phyloP scores from a whole-genome alignment of 2,113 vertebrate genomes.

The Spea bombifrons region DNA sequence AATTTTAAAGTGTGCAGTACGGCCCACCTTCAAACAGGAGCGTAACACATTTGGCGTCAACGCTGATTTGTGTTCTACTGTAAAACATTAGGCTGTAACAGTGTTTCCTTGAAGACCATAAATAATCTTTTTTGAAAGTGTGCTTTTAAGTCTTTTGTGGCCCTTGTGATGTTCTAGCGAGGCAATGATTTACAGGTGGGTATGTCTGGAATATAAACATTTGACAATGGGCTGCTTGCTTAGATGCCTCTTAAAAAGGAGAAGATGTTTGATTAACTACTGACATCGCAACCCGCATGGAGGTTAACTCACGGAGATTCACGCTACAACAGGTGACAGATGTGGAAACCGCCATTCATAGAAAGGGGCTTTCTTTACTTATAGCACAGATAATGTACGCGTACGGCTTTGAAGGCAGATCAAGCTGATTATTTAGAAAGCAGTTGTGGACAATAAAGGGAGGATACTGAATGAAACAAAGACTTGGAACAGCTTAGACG shows the following conservation, averaged over 20 bases:
- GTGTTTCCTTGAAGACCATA: background rate
- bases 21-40: slow-evolving; percentile 6
- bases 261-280: background rate
- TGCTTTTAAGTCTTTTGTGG: background rate
- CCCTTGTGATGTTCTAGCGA: slow-evolving; percentile 8
- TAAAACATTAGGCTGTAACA: background rate
- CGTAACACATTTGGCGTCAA: background rate
- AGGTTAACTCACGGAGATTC: background rate
- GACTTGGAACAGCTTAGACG: too few species aligned
- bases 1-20: background rate
- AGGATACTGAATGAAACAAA: too few species aligned
- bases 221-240: slow-evolving; percentile 9
- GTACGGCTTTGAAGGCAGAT: background rate
- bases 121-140: background rate
- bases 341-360: background rate
- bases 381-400: background rate
- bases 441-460: background rate
- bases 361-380: background rate
- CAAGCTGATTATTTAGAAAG: background rate
- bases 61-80: background rate
- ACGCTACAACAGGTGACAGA: slow-evolving; percentile 30
- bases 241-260: background rate
- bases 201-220: background rate
- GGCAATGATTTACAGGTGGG: slow-evolving; percentile 22
- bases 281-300: slow-evolving; percentile 22